Conservation (phyloP, 2,113 vertebrate genomes). For the Silurus glanis region DNA sequence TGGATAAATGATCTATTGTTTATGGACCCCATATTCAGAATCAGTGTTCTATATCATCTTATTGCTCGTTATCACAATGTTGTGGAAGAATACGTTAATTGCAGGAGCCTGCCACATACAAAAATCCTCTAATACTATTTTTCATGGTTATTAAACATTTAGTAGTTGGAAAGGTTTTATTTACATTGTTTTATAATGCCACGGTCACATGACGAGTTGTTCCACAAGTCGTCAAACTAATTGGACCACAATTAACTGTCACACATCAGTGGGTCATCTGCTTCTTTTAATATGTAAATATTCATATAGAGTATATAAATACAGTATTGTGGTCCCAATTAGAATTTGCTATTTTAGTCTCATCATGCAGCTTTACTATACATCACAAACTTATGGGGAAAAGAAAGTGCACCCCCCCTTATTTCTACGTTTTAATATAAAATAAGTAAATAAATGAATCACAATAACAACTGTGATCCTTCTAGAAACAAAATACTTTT, state of each 20-base stretch:
- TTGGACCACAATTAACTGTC: background rate
- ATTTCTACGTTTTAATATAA: no score
- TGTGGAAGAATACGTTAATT: no score
- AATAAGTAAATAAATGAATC: no score
- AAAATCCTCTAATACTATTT: background rate
- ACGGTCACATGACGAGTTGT: background rate
- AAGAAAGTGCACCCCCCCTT: no score
- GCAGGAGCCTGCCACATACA: background rate
- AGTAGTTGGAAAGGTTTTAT: background rate
- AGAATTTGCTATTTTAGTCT: background rate
- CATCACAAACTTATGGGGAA: background rate
- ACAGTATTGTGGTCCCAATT: background rate
- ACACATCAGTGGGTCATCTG: background rate
- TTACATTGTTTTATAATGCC: background rate
- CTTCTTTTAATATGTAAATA: background rate
- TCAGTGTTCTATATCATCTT: background rate
- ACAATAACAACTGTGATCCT: no score
- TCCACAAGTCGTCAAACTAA: no score
- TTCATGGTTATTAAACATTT: background rate
- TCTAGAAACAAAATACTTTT: no score
- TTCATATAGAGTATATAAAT: background rate
- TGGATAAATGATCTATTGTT: background rate
- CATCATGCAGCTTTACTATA: background rate
- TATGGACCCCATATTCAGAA: background rate
- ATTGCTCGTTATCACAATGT: background rate